Evolutionary conservation across 1,140 invertebrate species (phyloP).

Genomic region (Formica exsecta): DNA sequence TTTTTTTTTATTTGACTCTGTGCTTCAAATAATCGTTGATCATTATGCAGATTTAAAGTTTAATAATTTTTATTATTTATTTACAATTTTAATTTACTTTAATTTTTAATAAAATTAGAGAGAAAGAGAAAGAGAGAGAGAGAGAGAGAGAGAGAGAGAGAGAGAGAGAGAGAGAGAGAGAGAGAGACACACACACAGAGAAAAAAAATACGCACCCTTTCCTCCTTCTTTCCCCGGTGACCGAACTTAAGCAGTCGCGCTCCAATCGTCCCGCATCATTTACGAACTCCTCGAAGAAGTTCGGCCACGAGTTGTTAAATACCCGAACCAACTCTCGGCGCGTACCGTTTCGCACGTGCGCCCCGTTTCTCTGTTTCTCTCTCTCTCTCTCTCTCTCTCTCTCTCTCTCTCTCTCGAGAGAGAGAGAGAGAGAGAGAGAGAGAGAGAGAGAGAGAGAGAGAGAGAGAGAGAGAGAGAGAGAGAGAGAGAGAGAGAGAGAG

Average conservation of each 20-base stretch:
- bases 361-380: neutral
- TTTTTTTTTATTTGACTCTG: too few relatives aligned
- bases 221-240: slow-evolving; percentile 34
- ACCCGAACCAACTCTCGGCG: slow-evolving; percentile 50
- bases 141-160: slow-evolving; percentile 22
- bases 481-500: too few relatives aligned
- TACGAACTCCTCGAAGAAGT: slow-evolving; percentile 69
- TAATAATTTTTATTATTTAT: neutral
- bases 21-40: too few relatives aligned
- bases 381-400: too few relatives aligned
- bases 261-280: slow-evolving; percentile 70
- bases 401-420: neutral
- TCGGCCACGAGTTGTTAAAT: slow-evolving; percentile 71
- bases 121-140: too few relatives aligned
- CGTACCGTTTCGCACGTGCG: slow-evolving; percentile 16
- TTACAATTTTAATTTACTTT: neutral
- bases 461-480: too few relatives aligned
- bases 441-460: too few relatives aligned
- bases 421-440: too few relatives aligned
- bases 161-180: slow-evolving; percentile 35
- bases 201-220: slow-evolving; percentile 34
- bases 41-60: neutral
- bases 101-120: neutral
- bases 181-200: neutral
- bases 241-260: slow-evolving; percentile 68